These are phyloP conservation scores for Pachyuromys duprasi DNA, from an alignment of 2,797 vertebrate species.

Conservation along the genomic window DNA sequence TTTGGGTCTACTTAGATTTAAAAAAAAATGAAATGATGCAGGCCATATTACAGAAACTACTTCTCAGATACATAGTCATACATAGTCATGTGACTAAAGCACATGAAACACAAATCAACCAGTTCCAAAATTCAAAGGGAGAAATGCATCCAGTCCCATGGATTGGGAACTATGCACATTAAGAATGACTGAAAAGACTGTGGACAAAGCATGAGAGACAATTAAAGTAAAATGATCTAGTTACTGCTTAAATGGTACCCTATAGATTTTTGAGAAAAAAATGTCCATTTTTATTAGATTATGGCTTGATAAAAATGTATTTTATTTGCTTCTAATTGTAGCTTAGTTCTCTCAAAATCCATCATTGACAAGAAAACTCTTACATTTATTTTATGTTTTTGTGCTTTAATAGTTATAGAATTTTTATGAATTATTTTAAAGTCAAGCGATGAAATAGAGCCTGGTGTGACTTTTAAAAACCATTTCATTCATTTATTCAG, in stretches of 20 bases:
- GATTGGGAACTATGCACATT: background rate
- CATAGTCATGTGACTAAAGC: background rate
- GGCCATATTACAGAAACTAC: background rate
- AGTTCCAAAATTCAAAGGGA: background rate
- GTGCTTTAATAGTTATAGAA: background rate
- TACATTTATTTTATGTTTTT: background rate
- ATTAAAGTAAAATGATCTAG: background rate
- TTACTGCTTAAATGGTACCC: background rate
- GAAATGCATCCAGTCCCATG: background rate
- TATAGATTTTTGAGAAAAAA: background rate
- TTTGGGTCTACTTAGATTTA: background rate
- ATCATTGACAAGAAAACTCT: background rate
- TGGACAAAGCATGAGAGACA: background rate
- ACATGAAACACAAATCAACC: background rate
- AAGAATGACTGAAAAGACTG: background rate
- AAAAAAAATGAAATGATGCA: slow-evolving; percentile 1
- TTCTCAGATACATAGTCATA: background rate
- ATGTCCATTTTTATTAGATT: background rate
- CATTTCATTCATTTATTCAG: no score
- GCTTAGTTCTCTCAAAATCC: background rate
- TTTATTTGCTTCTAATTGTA: background rate
- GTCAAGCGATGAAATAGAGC: background rate
- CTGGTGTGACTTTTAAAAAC: background rate
- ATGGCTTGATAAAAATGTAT: background rate
- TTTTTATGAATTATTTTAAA: background rate